Base-by-base conservation (phyloP, 2,113 vertebrate species). In the Cairina moschata region DNA sequence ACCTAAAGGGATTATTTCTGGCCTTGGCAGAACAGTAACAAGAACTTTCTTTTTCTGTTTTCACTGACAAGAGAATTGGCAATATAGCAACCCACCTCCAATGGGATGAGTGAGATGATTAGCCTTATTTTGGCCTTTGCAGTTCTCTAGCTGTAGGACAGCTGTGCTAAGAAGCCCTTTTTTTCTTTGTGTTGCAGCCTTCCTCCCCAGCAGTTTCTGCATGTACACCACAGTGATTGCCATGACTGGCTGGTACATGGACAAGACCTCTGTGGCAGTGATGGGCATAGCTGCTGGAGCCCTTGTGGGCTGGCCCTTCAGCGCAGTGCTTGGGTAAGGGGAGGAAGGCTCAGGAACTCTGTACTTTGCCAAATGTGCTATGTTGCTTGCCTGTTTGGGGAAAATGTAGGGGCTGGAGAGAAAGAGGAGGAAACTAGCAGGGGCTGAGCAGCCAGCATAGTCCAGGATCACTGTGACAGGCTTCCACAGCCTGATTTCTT, bases 171-270 rank as follows among this genome's bases (percentile, higher is more conserved):
- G 11, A 5, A 93, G 11, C 25, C 40, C 32, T 69, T 32, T 6
- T 1, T 59, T 78, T 38, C 66, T 56, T 74, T 26, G 46, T 29
- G 25, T 92, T 93, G 17, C 97, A 99, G 99, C 99, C 25, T 99
- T 99, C 94, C 98, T 99, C 25, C 99, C 99, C 17, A 99, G 99
- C 85, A 99, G 98, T 44, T 99, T 99, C 98, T 99, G 99, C 91
- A 99, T 99, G 99, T 99, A 99, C 44, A 99, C 98, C 20, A 99
- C 99, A 0, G 66, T 99, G 96, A 90, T 99, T 46, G 99, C 99
- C 72, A 99, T 99, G 99, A 99, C 99, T 0, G 99, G 99, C 65
- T 99, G 99, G 99, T 99, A 99, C 81, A 99, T 99, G 98, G 99
- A 99, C 93, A 99, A 97, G 17, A 97, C 98, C 17, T 98, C 98